Evolutionary conservation across 1,140 invertebrate genomes (phyloP), one percentile per base, ranked within the genome.

Genomic region (Archivesica marissinica): DNA sequence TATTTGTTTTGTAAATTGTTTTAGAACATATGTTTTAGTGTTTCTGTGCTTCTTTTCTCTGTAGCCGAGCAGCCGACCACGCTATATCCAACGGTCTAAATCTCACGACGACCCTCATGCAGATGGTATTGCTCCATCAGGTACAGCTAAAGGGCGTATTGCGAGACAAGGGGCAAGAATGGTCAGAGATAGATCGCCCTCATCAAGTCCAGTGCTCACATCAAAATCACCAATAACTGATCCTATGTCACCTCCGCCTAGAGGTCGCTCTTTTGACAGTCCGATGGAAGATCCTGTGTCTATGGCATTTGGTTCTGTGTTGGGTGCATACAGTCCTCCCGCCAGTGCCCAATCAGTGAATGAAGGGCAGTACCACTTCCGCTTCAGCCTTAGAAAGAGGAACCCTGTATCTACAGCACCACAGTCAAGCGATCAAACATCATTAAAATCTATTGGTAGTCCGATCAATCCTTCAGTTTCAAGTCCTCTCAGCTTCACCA

Each of bases 61-160:
- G 56, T 61, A 91, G 91, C 83, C 89, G 30, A 89, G 88, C 44
- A 89, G 88, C 44, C 80, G 90, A 81, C 86, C 87, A 50, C 87
- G 92, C 38, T 93, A 91, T 78, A 91, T 93, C 66, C 92, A 91
- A 77, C 87, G 93, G 54, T 93, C 93, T 20, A 93, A 92, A 83
- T 93, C 93, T 20, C 92, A 93, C 85, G 93, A 93, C 77, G 93
- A 93, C 59, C 92, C 91, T 44, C 87, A 89, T 61, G 85, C 80
- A 54, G 91, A 91, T 75, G 74, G 89, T 50, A 81, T 89, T 52
- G 89, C 88, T 30, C 89, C 88, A 13, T 80, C 87, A 25, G 91
- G 91, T 20, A 91, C 90, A 28, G 90, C 89, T 11, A 66, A 88
- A 41, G 90, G 90, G 28, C 86, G 91, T 23, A 93, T 93, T 61